A percentile compares a stretch with the other conserved stretches of the same genome.
Evolutionary conservation across 2,888 invertebrate species (phyloP).

Genomic region (Chamaedrilus cognettii): DNA sequence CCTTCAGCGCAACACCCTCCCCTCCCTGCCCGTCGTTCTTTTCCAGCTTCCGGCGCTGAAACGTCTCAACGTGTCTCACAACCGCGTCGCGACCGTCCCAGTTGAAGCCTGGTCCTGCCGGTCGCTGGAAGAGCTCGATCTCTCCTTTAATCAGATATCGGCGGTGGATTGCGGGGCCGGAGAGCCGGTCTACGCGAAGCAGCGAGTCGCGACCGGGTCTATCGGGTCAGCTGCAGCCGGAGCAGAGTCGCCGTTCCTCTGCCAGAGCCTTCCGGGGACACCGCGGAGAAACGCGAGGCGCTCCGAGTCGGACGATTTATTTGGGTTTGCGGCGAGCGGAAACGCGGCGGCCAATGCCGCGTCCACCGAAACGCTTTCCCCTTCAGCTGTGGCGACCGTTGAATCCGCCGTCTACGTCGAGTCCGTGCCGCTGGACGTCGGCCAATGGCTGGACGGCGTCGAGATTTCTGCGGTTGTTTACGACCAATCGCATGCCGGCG

Average conservation of each 20-base stretch:
- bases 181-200: not conserved
- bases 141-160: constrained; percentile 82
- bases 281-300: not conserved
- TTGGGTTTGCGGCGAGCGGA: not conserved
- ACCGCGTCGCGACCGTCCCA: constrained; percentile 82
- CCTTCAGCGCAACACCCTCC: constrained; percentile 80
- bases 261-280: not conserved
- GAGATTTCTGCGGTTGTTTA: not conserved
- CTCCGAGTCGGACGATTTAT: not conserved
- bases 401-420: not conserved
- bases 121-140: constrained; percentile 82
- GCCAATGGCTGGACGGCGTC: constrained; percentile 31
- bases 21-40: constrained; percentile 76
- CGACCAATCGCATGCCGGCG: not conserved
- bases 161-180: constrained; percentile 64
- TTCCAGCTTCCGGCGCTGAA: constrained; percentile 78
- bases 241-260: not conserved
- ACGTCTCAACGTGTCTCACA: constrained; percentile 90
- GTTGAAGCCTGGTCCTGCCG: constrained; percentile 84
- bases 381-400: not conserved
- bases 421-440: constrained; percentile 11
- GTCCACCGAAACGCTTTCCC: not conserved
- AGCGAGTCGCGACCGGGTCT: not conserved
- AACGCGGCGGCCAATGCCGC: not conserved
- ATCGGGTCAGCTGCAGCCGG: not conserved